phyloP scores from a whole-genome alignment of 2,888 invertebrate species.

The Orthosia cruda region DNA sequence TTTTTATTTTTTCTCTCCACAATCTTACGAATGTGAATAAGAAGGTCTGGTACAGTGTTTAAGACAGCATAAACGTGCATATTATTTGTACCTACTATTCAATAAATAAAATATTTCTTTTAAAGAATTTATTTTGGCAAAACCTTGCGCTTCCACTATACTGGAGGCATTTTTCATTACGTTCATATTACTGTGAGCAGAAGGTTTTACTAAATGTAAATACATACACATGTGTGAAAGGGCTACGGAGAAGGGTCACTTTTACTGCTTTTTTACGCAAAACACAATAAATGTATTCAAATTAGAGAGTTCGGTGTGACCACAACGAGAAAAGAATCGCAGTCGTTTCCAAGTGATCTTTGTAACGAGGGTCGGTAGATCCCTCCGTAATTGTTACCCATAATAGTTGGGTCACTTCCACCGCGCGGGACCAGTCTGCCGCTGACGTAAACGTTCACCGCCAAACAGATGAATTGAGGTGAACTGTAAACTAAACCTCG shows the following conservation, averaged over 20 bases:
- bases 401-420: conserved; percentile 70
- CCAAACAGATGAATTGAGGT: conserved; percentile 70
- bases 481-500: conserved; percentile 61
- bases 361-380: conserved; percentile 74
- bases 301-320: conserved; percentile 70
- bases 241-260: conserved; percentile 62
- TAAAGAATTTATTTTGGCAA: conserved; percentile 22
- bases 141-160: conserved; percentile 16
- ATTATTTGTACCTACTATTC: not conserved
- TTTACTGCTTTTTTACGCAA: conserved; percentile 68
- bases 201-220: conserved; percentile 56
- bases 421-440: conserved; percentile 59
- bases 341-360: conserved; percentile 75
- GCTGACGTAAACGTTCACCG: conserved; percentile 73
- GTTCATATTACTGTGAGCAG: conserved; percentile 43
- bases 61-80: not conserved
- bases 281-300: conserved; percentile 70
- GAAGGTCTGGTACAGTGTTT: not conserved
- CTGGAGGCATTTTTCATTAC: conserved; percentile 51
- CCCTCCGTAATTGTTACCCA: conserved; percentile 77
- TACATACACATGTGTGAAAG: conserved; percentile 49
- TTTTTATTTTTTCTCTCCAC: not conserved
- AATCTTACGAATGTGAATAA: not conserved
- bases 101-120: not conserved
- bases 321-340: conserved; percentile 74